Conservation (phyloP, 1,140 invertebrate species). For the Oreohelix idahoensis region DNA sequence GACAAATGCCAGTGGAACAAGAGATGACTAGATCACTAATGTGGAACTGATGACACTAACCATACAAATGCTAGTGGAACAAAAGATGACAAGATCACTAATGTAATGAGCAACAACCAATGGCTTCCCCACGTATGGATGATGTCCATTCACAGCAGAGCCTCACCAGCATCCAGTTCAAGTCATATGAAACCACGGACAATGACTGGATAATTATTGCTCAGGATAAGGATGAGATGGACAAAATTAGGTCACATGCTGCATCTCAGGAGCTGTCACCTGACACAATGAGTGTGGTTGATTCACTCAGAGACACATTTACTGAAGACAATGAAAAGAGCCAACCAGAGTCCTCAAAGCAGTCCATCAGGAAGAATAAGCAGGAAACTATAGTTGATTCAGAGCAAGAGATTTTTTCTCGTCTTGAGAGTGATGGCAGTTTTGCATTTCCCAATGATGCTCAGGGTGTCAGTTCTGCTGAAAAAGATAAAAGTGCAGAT, state of each 20-base stretch:
- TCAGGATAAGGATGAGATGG: constrained; percentile 25
- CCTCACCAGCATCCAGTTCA: constrained; percentile 39
- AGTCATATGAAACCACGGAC: constrained; percentile 34
- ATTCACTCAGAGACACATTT: too few relatives aligned
- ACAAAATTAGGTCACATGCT: background rate
- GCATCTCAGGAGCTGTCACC: too few relatives aligned
- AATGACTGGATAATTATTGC: constrained; percentile 47
- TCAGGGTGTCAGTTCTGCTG: background rate
- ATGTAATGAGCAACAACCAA: constrained; percentile 56
- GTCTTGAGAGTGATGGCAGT: constrained; percentile 1
- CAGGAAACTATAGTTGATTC: background rate
- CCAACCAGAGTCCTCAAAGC: too few relatives aligned
- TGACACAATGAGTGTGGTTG: too few relatives aligned
- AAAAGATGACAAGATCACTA: too few relatives aligned
- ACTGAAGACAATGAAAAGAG: too few relatives aligned
- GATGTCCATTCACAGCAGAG: constrained; percentile 46
- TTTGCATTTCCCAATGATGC: constrained; percentile 9
- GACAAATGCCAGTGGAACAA: too few relatives aligned
- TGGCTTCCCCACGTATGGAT: constrained; percentile 45
- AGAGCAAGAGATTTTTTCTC: constrained; percentile 22
- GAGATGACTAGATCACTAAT: too few relatives aligned
- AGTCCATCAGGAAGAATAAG: background rate
- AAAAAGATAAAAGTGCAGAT: background rate
- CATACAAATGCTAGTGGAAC: too few relatives aligned
- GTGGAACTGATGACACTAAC: too few relatives aligned